Conservation (phyloP, 2,888 invertebrate genomes). For the Aphidoletes aphidimyza region DNA sequence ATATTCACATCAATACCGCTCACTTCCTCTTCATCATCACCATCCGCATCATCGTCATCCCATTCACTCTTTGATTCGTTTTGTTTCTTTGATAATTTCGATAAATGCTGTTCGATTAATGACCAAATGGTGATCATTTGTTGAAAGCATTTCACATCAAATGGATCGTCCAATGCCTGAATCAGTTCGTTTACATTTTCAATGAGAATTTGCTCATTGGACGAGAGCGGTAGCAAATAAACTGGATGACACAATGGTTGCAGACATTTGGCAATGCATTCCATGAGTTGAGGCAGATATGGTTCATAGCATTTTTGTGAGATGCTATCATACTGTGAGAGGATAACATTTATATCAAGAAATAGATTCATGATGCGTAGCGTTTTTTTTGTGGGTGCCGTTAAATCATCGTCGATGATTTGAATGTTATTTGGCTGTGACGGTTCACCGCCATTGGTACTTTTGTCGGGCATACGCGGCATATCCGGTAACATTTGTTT, state of each 20-base stretch:
- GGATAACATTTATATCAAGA: slow-evolving; percentile 65
- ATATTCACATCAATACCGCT: slow-evolving; percentile 61
- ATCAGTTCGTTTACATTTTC: slow-evolving; percentile 62
- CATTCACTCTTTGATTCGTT: slow-evolving; percentile 10
- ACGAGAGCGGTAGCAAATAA: slow-evolving; percentile 62
- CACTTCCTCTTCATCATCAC: slow-evolving; percentile 58
- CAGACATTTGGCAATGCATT: slow-evolving; percentile 63
- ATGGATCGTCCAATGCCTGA: slow-evolving; percentile 63
- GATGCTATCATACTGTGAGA: slow-evolving; percentile 63
- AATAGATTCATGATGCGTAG: slow-evolving; percentile 65
- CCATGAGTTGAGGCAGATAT: slow-evolving; percentile 61
- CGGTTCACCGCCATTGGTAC: slow-evolving; percentile 56
- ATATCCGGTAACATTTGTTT: slow-evolving; percentile 60
- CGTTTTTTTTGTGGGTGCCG: slow-evolving; percentile 60
- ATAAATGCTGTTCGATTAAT: slow-evolving; percentile 59
- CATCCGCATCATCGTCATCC: slow-evolving; percentile 59
- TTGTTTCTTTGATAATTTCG: background rate
- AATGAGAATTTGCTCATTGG: slow-evolving; percentile 63
- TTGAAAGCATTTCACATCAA: slow-evolving; percentile 62
- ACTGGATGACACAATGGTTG: slow-evolving; percentile 62
- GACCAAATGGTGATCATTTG: slow-evolving; percentile 63
- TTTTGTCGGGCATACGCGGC: slow-evolving; percentile 57
- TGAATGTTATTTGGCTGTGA: slow-evolving; percentile 56
- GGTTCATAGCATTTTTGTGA: slow-evolving; percentile 61
- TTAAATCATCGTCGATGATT: slow-evolving; percentile 58